These are phyloP conservation scores for Xenopus borealis DNA, from an alignment of 2,113 vertebrate species.

Conservation along the genomic window DNA sequence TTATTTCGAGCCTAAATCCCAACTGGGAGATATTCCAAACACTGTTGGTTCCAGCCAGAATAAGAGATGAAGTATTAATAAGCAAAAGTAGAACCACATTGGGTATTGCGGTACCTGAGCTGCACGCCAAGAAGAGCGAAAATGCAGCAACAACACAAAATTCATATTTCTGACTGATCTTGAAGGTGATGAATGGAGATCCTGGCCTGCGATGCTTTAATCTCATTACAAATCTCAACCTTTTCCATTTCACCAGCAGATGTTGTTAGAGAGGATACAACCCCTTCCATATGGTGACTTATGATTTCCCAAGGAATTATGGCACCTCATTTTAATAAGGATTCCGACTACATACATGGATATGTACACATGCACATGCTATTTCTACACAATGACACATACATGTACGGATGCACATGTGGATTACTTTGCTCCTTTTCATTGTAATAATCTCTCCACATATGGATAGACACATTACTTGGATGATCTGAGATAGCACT, in stretches of 20 bases:
- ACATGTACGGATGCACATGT: too few relatives aligned
- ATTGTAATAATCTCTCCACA: too few relatives aligned
- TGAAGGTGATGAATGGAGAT: constrained; percentile 31
- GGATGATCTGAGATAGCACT: too few relatives aligned
- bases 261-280: constrained; percentile 16
- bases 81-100: constrained; percentile 36
- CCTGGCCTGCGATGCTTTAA: constrained; percentile 8
- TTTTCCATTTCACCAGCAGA: constrained; percentile 26
- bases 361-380: not conserved
- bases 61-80: constrained; percentile 39
- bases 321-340: constrained; percentile 46
- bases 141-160: constrained; percentile 26
- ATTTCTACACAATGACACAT: too few relatives aligned
- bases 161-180: constrained; percentile 7
- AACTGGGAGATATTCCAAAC: constrained; percentile 54
- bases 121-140: constrained; percentile 15
- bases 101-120: constrained; percentile 42
- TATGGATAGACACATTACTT: too few relatives aligned
- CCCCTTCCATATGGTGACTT: constrained; percentile 15
- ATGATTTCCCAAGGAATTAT: constrained; percentile 24
- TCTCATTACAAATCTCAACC: constrained; percentile 29
- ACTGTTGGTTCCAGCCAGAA: constrained; percentile 43
- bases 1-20: constrained; percentile 43
- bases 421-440: too few relatives aligned
- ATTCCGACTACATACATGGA: constrained; percentile 41